Conservation (phyloP, 2,888 invertebrate species). For the Sinotaia quadrata region DNA sequence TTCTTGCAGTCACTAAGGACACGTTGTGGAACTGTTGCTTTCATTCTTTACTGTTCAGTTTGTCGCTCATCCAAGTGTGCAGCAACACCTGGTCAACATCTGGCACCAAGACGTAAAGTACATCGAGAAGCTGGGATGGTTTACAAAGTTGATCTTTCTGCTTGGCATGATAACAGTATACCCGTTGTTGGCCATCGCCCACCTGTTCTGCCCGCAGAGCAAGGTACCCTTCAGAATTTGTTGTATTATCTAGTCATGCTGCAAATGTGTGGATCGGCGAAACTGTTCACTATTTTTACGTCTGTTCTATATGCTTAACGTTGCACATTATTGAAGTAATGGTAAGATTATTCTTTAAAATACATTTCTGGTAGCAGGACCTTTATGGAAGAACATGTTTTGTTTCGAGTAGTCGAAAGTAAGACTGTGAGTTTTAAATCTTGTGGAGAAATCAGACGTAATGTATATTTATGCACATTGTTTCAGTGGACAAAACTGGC, state of each 20-base stretch:
- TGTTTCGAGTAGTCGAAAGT: too few species aligned
- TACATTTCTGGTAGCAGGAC: too few species aligned
- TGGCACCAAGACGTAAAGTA: conserved; percentile 65
- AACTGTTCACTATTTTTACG: too few species aligned
- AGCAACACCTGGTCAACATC: conserved; percentile 66
- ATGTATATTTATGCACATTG: not conserved
- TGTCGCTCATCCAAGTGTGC: conserved; percentile 69
- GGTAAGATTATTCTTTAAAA: too few species aligned
- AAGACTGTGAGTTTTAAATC: too few species aligned
- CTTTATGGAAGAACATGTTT: too few species aligned
- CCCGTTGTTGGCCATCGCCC: conserved; percentile 58
- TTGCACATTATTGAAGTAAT: too few species aligned
- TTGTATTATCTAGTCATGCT: too few species aligned
- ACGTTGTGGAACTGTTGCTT: not conserved
- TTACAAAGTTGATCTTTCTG: conserved; percentile 45
- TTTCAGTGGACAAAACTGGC: conserved; percentile 53
- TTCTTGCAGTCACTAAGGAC: not conserved
- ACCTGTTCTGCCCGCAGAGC: conserved; percentile 61
- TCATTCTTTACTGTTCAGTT: conserved; percentile 52
- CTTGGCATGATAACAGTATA: conserved; percentile 53
- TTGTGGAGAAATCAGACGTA: too few species aligned
- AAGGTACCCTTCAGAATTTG: too few species aligned
- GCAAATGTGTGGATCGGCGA: too few species aligned
- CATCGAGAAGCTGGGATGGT: conserved; percentile 47
- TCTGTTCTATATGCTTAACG: too few species aligned